Evolutionary conservation across 2,888 invertebrate genomes (phyloP), one percentile per base, ranked within the genome.

Genomic region (Dioctria rufipes): DNA sequence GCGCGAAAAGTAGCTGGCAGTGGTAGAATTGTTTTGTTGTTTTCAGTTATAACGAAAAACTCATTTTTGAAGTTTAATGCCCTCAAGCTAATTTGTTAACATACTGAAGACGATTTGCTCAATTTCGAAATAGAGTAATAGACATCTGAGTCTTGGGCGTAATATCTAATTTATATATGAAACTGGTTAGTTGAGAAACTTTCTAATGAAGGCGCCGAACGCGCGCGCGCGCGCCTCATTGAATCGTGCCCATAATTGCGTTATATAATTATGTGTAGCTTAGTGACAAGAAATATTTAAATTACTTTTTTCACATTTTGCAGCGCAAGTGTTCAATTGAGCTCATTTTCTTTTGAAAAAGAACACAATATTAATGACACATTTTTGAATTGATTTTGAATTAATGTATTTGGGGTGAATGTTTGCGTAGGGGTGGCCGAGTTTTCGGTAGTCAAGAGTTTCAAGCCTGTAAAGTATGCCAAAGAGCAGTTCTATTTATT

Each of bases 221-320:
- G 46, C 46, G 13, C 46, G 46, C 46, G 13, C 46, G 25, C 25
- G 25, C 25, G 25, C 11, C 43, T 66, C 66, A 46, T 69, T 69
- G 51, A 43, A 37, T 4, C 51, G 69, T 51, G 69, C 51, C 25
- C 51, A 51, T 46, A 69, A 69, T 69, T 54, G 25, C 51, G 51
- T 69, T 69, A 69, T 69, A 51, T 69, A 69, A 69, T 69, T 69
- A 69, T 54, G 54, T 37, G 9, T 37, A 49, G n/a, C 9, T 37
- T 39, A 9, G 6, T n/a, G n/a, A 25, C 11, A 13, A 66, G 67
- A 46, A 42, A 67, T 67, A 42, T 25, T 67, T 9, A 25, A 66
- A 13, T 66, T 67, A 67, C 5, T 13, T 49, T 42, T 46, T n/a
- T 42, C 46, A 13, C n/a, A 40, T 65, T 65, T 65, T 65, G 25